Evolutionary conservation across 2,797 vertebrate genomes (phyloP).

Genomic region (Tinamus major): DNA sequence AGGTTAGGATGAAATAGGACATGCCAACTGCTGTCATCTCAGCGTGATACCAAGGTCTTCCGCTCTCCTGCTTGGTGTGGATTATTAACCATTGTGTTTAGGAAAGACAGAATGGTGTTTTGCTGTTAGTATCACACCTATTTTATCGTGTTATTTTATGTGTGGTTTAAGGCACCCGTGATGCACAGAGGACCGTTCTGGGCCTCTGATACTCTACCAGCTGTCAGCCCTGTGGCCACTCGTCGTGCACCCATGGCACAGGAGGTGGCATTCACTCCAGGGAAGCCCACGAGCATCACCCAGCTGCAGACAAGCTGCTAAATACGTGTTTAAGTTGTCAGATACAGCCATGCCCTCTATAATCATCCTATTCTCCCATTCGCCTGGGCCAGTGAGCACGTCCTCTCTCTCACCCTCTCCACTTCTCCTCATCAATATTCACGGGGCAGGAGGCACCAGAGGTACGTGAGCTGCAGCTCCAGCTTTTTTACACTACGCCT

Average conservation of each 20-base stretch:
- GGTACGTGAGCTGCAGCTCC: background rate
- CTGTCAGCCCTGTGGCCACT: background rate
- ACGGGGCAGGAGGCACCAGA: background rate
- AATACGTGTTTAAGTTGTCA: background rate
- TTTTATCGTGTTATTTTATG: background rate
- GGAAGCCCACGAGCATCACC: background rate
- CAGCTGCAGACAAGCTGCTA: background rate
- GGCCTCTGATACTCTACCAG: background rate
- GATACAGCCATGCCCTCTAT: rapidly evolving
- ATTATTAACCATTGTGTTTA: too few species aligned
- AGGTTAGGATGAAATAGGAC: background rate
- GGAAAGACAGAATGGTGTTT: background rate
- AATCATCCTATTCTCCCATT: background rate
- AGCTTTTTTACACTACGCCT: background rate
- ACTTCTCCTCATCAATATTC: background rate
- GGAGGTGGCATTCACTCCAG: background rate
- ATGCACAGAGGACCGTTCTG: too few species aligned
- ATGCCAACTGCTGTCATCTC: background rate
- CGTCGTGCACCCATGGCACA: too few species aligned
- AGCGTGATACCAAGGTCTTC: background rate
- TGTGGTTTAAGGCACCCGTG: background rate
- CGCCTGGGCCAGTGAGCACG: background rate
- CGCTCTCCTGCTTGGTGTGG: background rate
- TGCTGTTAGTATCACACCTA: background rate
- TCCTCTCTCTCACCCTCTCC: background rate